Evolutionary conservation across 2,797 vertebrate species (phyloP), one percentile per base, ranked within the genome.

Genomic region (Tiaroga cobitis): DNA sequence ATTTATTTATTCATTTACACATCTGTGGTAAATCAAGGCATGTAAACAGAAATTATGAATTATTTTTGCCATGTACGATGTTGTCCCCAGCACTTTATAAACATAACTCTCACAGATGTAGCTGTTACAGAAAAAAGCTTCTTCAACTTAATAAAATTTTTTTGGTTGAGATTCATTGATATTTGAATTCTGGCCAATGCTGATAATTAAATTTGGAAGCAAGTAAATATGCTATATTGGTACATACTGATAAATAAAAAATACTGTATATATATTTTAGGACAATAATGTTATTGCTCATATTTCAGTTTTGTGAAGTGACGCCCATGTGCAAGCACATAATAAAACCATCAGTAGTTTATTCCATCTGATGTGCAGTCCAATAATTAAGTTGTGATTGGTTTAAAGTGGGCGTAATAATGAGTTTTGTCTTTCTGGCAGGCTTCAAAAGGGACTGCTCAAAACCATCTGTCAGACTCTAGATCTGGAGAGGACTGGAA

Each of bases 401-500:
- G 9, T 83, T 63, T 65, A 37, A 21, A n/a, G 21, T 32, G 39
- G 69, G 19, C 18, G 21, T 67, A 34, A 10, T 83, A 41, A 32
- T 51, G 6, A 41, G 5, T 8, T 63, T 59, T 82, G 34, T 76
- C 32, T 70, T 5, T 82, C 3, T 82, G 63, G 4, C 63, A 87
- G 87, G 73, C 0, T 2, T 2, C 39, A 91, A 0, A 89, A 97
- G 95, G 73, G 95, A 43, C 95, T 96, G 87, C 93, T 99, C 90
- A 97, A 96, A 90, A 96, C 92, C 16, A 96, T 99, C 89, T 99
- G 98, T 83, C 93, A 94, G 34, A 96, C 98, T 89, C 93, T 99
- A 77, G 98, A 99, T 88, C 95, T 99, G 93, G 97, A 99, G 94
- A 97, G 97, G 91, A 97, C 96, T 19, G 98, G 98, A 77, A 96